A percentile compares a stretch with the other conserved stretches of the same genome.
Evolutionary conservation across 2,113 vertebrate species (phyloP).

Genomic region (Gallinago media): DNA sequence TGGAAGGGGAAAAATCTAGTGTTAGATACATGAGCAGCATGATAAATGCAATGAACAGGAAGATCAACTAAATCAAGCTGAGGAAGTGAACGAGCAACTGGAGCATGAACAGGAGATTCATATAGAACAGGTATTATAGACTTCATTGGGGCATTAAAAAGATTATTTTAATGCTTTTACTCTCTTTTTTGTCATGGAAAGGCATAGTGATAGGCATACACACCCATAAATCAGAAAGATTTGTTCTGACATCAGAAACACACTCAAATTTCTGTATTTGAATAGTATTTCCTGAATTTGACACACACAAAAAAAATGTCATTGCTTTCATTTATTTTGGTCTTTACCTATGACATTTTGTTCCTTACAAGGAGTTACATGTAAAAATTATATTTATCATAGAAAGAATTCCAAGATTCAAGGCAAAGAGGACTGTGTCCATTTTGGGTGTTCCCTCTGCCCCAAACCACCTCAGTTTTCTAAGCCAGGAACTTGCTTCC

Average conservation of each 20-base stretch:
- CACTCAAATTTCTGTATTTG: not conserved
- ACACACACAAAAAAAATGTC: not conserved
- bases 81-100: slow-evolving; percentile 68
- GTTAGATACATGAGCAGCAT: slow-evolving; percentile 60
- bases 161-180: not conserved
- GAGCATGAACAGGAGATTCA: slow-evolving; percentile 55
- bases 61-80: slow-evolving; percentile 63
- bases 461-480: not conserved
- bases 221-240: not conserved
- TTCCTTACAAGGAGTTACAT: not conserved
- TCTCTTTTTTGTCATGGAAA: not conserved
- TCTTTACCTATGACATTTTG: not conserved
- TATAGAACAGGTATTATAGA: slow-evolving; percentile 70
- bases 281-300: not conserved
- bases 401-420: not conserved
- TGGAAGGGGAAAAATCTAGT: slow-evolving; percentile 55
- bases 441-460: not conserved
- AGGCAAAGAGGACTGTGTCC: not conserved
- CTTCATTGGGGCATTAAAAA: not conserved
- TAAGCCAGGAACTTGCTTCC: not conserved
- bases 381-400: not conserved
- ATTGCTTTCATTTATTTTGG: not conserved
- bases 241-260: not conserved
- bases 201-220: not conserved
- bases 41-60: slow-evolving; percentile 68